These are phyloP conservation scores for Goniozus legneri DNA, from an alignment of 1,140 invertebrate species.

Conservation along the genomic window DNA sequence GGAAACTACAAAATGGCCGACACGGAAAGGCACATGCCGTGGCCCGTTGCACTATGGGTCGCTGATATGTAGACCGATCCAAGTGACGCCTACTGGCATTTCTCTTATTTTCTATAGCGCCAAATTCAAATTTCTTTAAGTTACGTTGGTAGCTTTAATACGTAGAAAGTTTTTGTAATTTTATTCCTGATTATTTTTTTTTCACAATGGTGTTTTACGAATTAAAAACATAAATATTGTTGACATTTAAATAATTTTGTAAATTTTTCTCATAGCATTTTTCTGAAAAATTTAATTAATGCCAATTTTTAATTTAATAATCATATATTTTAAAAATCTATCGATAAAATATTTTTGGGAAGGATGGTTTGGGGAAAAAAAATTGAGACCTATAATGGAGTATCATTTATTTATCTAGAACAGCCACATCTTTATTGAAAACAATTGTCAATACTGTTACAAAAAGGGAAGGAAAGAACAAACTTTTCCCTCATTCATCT, in stretches of 20 bases:
- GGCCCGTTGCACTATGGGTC: conserved; percentile 59
- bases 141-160: too few species aligned
- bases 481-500: conserved; percentile 10
- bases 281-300: neutral
- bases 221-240: too few species aligned
- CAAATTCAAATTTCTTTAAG: too few species aligned
- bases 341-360: too few species aligned
- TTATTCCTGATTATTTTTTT: too few species aligned
- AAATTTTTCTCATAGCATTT: too few species aligned
- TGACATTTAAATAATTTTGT: too few species aligned
- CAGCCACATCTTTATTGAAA: conserved; percentile 45
- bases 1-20: conserved; percentile 69
- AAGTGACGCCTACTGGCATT: conserved; percentile 10
- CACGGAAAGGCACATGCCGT: conserved; percentile 65
- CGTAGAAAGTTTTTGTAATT: too few species aligned
- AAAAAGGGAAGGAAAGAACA: conserved; percentile 23
- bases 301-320: neutral
- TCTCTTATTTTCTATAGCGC: neutral
- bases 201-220: too few species aligned
- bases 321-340: too few species aligned
- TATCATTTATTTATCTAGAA: conserved; percentile 46
- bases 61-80: conserved; percentile 19
- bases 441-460: conserved; percentile 42
- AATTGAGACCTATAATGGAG: conserved; percentile 13
- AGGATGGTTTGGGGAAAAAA: conserved; percentile 9